Evolutionary conservation across 2,113 vertebrate species (phyloP), one percentile per base, ranked within the genome.

Genomic region (Casuarius casuarius): DNA sequence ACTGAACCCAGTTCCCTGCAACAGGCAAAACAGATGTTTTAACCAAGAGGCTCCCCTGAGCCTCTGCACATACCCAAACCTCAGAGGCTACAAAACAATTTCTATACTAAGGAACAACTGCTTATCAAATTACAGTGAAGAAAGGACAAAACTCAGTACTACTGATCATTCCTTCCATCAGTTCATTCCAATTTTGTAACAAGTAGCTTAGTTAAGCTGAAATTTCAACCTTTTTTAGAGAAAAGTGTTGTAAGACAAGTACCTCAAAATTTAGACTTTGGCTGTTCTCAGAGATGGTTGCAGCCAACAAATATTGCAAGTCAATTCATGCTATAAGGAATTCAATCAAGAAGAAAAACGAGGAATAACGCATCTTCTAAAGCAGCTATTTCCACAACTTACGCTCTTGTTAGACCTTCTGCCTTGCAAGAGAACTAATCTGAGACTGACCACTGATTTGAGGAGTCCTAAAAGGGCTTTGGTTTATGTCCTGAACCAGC

Each of bases 331-430:
- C 0, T 0, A 4, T 7, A 38, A 8, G 26, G 51, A 78, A 49
- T 8, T n/a, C 29, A 62, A 61, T 9, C 18, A 48, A 48, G 22
- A 90, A 22, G 58, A 78, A 77, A 44, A 58, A 8, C 22, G 38
- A 3, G 0, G 0, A 75, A 29, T 29, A 21, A 29, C 0, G 0
- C 7, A 26, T 26, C 46, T 44, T 10, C 56, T 59, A 49, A 29
- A 54, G 23, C 10, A 42, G 31, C 20, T 48, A 68, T 19, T 31
- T 68, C 44, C 28, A 46, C 31, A 44, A 44, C 46, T 28, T 11
- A 19, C 5, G 21, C 26, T 44, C 10, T 28, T 21, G 46, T 56
- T 15, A 61, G 15, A 56, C 4, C 2, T 52, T 40, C 35, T 26
- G 5, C 15, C 67, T 71, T 48, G 14, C 21, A 62, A 58, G 23